Evolutionary conservation across 1,140 invertebrate genomes (phyloP).

Genomic region (Trichomalopsis sarcophagae): DNA sequence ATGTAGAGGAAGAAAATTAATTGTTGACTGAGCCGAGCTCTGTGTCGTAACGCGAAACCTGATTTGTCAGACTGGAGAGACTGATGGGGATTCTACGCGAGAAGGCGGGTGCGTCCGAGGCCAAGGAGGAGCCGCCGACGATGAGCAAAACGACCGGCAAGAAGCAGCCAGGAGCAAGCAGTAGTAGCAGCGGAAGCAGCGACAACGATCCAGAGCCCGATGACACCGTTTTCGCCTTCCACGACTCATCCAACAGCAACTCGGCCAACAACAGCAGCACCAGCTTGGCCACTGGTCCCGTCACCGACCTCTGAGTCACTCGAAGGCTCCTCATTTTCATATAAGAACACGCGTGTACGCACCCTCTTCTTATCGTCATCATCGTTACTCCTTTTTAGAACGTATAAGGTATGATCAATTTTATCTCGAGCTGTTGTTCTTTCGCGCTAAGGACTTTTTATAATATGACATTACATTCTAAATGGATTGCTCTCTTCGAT

Average conservation of each 20-base stretch:
- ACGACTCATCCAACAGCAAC: constrained; percentile 51
- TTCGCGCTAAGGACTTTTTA: too few species aligned
- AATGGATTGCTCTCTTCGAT: background rate
- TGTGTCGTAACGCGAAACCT: constrained; percentile 66
- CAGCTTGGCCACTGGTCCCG: constrained; percentile 66
- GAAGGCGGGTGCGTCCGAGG: constrained; percentile 56
- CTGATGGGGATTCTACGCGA: constrained; percentile 67
- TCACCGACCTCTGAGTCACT: constrained; percentile 69
- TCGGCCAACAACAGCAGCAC: constrained; percentile 59
- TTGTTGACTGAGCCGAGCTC: background rate
- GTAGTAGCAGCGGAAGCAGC: constrained; percentile 1
- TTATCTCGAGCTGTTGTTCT: background rate
- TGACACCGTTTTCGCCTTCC: background rate
- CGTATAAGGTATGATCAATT: too few species aligned
- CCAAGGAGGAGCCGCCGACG: background rate
- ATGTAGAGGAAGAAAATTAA: background rate
- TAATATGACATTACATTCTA: too few species aligned
- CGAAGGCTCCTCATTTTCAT: background rate
- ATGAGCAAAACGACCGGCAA: background rate
- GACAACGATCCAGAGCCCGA: constrained; percentile 46
- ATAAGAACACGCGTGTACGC: background rate
- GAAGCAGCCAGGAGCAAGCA: background rate
- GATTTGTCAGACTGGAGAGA: constrained; percentile 72
- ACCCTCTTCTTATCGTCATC: background rate
- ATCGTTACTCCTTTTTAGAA: background rate